A percentile compares a stretch with the other conserved stretches of the same genome.
These are phyloP conservation scores for Heterochromis multidens DNA, from an alignment of 2,113 vertebrate species.

Conservation along the genomic window DNA sequence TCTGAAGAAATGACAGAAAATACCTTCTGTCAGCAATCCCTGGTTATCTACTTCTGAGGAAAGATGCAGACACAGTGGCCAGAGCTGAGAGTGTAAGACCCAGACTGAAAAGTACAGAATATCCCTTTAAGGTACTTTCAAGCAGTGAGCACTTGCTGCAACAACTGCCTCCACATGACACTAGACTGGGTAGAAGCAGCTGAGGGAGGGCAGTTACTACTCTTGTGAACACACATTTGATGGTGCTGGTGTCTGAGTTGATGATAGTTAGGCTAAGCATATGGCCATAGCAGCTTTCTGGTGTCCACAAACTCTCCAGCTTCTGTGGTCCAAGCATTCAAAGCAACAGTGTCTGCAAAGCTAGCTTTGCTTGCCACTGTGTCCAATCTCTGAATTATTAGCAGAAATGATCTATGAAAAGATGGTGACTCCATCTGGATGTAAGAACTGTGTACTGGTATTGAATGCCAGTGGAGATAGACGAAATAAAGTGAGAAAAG, in stretches of 20 bases:
- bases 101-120: neutral
- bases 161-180: neutral
- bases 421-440: neutral
- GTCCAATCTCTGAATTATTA: neutral
- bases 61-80: neutral
- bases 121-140: neutral
- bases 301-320: neutral
- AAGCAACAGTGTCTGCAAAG: neutral
- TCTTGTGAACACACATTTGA: neutral
- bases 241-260: neutral
- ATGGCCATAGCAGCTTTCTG: neutral
- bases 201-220: neutral
- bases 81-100: neutral
- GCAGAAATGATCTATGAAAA: neutral
- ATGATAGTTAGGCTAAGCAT: neutral
- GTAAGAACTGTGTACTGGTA: neutral
- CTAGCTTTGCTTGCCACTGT: neutral
- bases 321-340: neutral
- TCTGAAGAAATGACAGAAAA: neutral
- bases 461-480: neutral
- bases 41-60: neutral
- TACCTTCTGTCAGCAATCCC: neutral
- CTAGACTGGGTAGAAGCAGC: rapidly evolving
- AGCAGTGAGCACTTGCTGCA: neutral
- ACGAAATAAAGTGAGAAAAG: neutral